These are phyloP conservation scores for Azemiops feae DNA, from an alignment of 2,113 vertebrate genomes.

Conservation along the genomic window DNA sequence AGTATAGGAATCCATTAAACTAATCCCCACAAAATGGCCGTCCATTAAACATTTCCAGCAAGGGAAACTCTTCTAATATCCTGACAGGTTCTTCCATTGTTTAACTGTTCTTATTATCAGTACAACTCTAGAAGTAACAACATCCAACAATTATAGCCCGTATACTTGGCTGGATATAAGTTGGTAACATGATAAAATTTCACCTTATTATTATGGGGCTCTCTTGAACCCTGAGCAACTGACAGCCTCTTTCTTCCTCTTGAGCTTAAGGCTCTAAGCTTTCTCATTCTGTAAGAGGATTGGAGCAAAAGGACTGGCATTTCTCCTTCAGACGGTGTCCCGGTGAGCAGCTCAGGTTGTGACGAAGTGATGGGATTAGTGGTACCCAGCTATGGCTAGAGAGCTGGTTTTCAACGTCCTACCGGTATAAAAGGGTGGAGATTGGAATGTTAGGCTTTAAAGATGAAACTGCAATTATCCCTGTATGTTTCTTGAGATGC, in stretches of 20 bases:
- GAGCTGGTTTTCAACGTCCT: not conserved
- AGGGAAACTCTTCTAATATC: not conserved
- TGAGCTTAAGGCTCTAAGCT: not conserved
- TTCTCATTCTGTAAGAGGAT: not conserved
- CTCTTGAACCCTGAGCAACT: not conserved
- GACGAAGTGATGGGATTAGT: not conserved
- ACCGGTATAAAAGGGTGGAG: not conserved
- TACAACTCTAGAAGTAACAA: not conserved
- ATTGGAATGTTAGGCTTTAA: not conserved
- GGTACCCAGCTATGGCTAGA: not conserved
- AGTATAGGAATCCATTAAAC: not conserved
- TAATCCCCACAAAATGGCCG: not conserved
- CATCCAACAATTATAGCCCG: not conserved
- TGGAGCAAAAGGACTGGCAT: not conserved
- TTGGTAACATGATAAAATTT: not conserved
- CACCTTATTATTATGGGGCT: not conserved
- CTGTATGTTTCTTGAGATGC: not conserved
- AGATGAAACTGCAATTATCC: not conserved
- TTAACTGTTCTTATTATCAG: not conserved
- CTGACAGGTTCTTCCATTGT: not conserved
- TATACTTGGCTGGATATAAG: not conserved
- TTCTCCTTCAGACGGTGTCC: not conserved
- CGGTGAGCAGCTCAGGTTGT: not conserved
- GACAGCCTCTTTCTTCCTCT: not conserved
- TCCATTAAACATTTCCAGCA: not conserved